Percentiles rank a stretch among this genome's conserved stretches.
Conservation (phyloP, 2,113 vertebrate genomes). For the Campylomormyrus tamandua region DNA sequence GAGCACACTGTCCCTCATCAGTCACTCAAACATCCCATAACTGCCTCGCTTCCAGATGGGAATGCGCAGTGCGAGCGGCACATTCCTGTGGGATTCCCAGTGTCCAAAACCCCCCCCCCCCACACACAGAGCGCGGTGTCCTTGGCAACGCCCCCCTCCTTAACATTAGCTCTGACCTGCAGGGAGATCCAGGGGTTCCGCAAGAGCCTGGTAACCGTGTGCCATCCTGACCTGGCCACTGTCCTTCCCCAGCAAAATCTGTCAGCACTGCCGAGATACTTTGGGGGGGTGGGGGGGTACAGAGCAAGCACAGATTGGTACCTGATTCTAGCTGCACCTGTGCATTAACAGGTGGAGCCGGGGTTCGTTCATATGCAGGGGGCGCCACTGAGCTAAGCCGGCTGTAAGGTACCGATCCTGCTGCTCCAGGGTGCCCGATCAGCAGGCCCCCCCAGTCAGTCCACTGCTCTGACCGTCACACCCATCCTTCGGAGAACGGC, state of each 20-base stretch:
- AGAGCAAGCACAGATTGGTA: background rate
- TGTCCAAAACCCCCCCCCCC: background rate
- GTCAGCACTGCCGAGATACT: background rate
- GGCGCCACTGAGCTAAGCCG: background rate
- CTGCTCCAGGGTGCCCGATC: background rate
- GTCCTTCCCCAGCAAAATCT: background rate
- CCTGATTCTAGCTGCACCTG: background rate
- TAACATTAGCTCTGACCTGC: background rate
- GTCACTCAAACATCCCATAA: background rate
- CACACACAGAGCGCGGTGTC: slow-evolving; percentile 17
- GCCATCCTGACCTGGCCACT: background rate
- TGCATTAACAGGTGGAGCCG: background rate
- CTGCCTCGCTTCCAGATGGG: background rate
- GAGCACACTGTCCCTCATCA: background rate
- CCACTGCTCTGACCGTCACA: background rate
- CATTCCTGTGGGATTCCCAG: slow-evolving; percentile 5
- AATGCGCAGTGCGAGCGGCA: background rate
- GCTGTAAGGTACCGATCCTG: background rate
- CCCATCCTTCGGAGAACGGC: background rate
- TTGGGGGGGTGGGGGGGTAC: background rate
- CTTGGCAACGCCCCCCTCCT: too few relatives aligned
- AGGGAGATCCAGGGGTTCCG: background rate
- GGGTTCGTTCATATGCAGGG: background rate
- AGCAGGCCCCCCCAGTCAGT: background rate
- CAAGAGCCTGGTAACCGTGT: background rate